Evolutionary conservation across 1,140 invertebrate genomes (phyloP), one percentile per base, ranked within the genome.

Genomic region (Musca domestica): DNA sequence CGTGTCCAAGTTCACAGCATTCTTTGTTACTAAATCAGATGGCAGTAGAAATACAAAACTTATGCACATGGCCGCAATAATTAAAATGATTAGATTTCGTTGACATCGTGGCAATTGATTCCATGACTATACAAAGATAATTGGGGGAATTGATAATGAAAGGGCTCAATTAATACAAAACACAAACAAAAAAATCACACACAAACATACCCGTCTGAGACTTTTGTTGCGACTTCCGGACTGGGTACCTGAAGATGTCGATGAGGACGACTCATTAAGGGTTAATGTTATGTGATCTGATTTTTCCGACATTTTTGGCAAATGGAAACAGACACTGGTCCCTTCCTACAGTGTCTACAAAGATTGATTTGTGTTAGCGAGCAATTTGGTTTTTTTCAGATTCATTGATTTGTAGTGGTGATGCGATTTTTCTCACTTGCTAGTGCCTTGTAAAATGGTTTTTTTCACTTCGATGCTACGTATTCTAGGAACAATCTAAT

Each of bases 101-200:
- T 94, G 92, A 74, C 92, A 88, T 73, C 92, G 87, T n/a, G 93
- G 93, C 46, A 94, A 78, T 73, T 92, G 89, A 75, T 93, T 92
- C 93, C 92, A 94, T 80, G 87, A 84, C 92, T 94, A 74, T 41
- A 20, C 10, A 25, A 30, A 46, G 54, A 65, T 17, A 5, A 23
- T 27, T 61, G 15, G 47, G 27, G 41, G 23, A 34, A 51, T 17
- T 69, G 41, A 34, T 66, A 51, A 22, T 12, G 22, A 41, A 41
- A 67, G 48, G 67, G 25, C 30, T 68, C 58, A 10, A 4, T 3
- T 54, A 17, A 20, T 30, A 17, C n/a, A 19, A 17, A 30, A 6
- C 34, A 19, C 34, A 41, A 2, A 41, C 4, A 41, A 9, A 7
- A 41, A 41, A 5, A 41, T 41, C 34, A 41, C 2, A 12, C 9